Base-by-base conservation (phyloP, 2,888 invertebrate species). In the Leucania comma region DNA sequence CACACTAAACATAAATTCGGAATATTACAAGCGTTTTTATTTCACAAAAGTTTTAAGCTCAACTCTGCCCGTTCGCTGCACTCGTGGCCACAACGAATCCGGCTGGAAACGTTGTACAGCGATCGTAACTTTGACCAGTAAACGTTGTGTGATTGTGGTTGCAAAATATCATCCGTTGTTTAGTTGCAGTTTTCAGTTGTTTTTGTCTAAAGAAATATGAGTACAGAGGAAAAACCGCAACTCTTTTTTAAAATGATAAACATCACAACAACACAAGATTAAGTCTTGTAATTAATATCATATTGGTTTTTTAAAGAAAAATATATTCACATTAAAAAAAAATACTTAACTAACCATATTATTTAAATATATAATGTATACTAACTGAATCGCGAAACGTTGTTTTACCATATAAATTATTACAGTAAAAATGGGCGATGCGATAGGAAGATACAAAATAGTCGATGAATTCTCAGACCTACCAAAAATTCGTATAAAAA, bases 71-170 rank as follows among this genome's bases (percentile, higher is more conserved):
- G 59, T 70, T 78, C 59, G 69, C 75, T 66, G 65, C 67, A 70
- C 57, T 72, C 59, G 62, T 70, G 82, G 82, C 72, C 75, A 29
- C 78, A 71, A 71, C 62, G 26, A 54, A 60, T 22, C 57, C 46
- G 53, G 59, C 46, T 78, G 50, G 35, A 69, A 72, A 69, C 54
- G 48, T 64, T 69, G 53, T 63, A 57, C 48, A 51, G 42, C 10
- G 68, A 73, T 80, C 82, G 54, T 81, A 82, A 81, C 76, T 80
- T 81, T 78, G 42, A 65, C 68, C 64, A 22, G 68, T 59, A 82
- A 75, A 68, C 65, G 66, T 63, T 68, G 64, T 68, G 61, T 78
- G 68, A 66, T 69, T 63, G 66, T 68, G 71, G 78, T 63, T 48
- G 56, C 66, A 61, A 78, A 77, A 80, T 73, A 61, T 54, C 58